A percentile compares a stretch with the other conserved stretches of the same genome.
phyloP scores from a whole-genome alignment of 1,140 invertebrate genomes.

The Sycobia sp. region DNA sequence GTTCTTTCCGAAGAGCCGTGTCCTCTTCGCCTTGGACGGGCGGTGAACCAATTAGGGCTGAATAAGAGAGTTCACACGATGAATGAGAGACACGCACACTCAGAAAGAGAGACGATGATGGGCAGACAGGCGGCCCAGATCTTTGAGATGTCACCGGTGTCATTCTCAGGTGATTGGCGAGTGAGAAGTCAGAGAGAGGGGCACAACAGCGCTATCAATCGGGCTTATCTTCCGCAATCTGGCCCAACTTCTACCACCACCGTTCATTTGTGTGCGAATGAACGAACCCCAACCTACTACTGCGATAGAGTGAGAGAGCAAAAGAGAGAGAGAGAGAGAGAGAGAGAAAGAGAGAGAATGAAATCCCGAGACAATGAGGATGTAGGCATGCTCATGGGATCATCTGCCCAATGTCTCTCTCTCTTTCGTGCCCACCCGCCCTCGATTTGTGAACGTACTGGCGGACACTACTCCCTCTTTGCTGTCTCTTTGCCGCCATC shows the following conservation, averaged over 20 bases:
- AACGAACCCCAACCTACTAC: constrained; percentile 28
- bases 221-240: constrained; percentile 23
- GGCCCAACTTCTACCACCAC: constrained; percentile 16
- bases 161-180: constrained; percentile 39
- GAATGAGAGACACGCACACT: constrained; percentile 38
- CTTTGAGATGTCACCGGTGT: constrained; percentile 47
- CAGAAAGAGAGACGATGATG: constrained; percentile 52
- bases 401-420: constrained; percentile 21
- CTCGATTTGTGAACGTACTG: constrained; percentile 19
- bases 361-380: constrained; percentile 21
- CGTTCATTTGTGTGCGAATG: constrained; percentile 12
- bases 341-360: too few species aligned
- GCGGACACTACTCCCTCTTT: too few species aligned
- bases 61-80: constrained; percentile 54
- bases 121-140: constrained; percentile 50
- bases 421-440: constrained; percentile 19
- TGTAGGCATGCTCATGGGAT: constrained; percentile 15
- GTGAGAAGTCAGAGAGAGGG: constrained; percentile 47
- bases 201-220: constrained; percentile 16
- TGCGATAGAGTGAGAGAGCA: too few species aligned
- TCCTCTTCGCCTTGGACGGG: constrained; percentile 63
- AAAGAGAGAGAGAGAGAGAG: too few species aligned
- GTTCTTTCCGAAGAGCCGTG: constrained; percentile 65
- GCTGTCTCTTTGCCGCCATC: neutral
- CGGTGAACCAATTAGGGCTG: constrained; percentile 59